Base-by-base conservation (phyloP, 2,113 vertebrate species). In the Phrynocephalus versicolor region DNA sequence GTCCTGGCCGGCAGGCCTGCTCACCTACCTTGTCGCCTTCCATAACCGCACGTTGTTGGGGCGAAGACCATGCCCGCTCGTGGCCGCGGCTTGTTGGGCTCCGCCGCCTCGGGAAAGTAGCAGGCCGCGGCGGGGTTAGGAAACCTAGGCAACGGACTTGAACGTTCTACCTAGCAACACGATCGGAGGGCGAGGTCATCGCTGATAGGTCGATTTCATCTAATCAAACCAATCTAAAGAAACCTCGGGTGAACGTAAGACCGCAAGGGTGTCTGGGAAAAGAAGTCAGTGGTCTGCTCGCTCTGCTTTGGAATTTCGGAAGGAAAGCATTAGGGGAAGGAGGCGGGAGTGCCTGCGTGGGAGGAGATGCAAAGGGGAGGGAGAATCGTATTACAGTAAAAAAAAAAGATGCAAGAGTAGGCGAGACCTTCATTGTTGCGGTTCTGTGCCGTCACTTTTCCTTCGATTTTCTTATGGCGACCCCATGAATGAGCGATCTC, bases 21-120 rank as follows among this genome's bases (percentile, higher is more conserved):
- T 92, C 91, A 94, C 94, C 94, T 95, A 94, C 94, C 94, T 95
- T 93, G 77, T 92, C 82, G 6, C 87, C 74, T 55, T 95, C 93
- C 94, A 95, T 95, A 13, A 10, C 30, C 2, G 30, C 35, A 0
- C 84, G 30, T 15, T 8, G 21, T 60, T 18, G 51, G 35, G 30
- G 73, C 57, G 6, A 2, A 21, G 9, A 51, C 18, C 87, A 79
- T 80, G 2, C 41, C 74, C 64, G 3, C 6, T 0, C 62, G 58
- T 3, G n/a, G 37, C 57, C 2, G 58, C 3, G 21, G 18, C 69
- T 33, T 37, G n/a, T 15, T n/a, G n/a, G n/a, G n/a, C n/a, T n/a
- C n/a, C n/a, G n/a, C n/a, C n/a, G n/a, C 1, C 79, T 71, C 41
- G 2, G 2, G 10, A 27, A 71, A 33, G 25, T 30, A 27, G 30